These are phyloP conservation scores for Arrhamphus sclerolepis DNA, from an alignment of 2,797 vertebrate genomes.

Conservation along the genomic window DNA sequence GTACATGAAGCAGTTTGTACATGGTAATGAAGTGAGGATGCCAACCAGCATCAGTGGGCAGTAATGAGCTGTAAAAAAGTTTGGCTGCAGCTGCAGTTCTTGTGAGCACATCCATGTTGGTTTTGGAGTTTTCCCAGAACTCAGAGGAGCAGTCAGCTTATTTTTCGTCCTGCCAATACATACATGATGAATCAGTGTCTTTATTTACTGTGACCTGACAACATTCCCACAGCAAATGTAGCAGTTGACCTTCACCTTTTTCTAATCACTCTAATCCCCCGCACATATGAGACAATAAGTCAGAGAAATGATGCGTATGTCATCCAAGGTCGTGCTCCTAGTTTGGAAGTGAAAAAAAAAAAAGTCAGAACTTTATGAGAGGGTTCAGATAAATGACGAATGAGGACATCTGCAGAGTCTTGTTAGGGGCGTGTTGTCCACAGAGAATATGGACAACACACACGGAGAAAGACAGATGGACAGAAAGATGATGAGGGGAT, in stretches of 20 bases:
- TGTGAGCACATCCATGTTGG: too few relatives aligned
- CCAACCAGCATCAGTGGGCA: too few relatives aligned
- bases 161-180: background rate
- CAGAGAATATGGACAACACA: background rate
- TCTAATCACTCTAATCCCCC: slow-evolving; percentile 37
- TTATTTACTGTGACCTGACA: slow-evolving; percentile 25
- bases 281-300: slow-evolving; percentile 41
- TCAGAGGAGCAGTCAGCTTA: background rate
- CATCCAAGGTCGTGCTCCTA: slow-evolving; percentile 30
- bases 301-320: slow-evolving; percentile 24
- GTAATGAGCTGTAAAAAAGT: too few relatives aligned
- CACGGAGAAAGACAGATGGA: background rate
- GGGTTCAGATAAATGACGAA: slow-evolving; percentile 40
- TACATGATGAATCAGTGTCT: slow-evolving; percentile 3
- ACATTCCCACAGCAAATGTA: slow-evolving; percentile 12
- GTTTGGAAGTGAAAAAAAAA: slow-evolving; percentile 14
- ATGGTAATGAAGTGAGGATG: too few relatives aligned
- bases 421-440: slow-evolving; percentile 30
- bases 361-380: slow-evolving; percentile 18
- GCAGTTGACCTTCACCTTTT: slow-evolving; percentile 32
- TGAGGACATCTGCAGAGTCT: slow-evolving; percentile 50
- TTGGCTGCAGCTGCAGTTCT: too few relatives aligned
- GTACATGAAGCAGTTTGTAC: too few relatives aligned
- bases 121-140: background rate
- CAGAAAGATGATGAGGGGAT: background rate